A percentile compares a stretch with the other conserved stretches of the same genome.
These are phyloP conservation scores for Falco columbarius DNA, from an alignment of 2,797 vertebrate genomes.

Conservation along the genomic window DNA sequence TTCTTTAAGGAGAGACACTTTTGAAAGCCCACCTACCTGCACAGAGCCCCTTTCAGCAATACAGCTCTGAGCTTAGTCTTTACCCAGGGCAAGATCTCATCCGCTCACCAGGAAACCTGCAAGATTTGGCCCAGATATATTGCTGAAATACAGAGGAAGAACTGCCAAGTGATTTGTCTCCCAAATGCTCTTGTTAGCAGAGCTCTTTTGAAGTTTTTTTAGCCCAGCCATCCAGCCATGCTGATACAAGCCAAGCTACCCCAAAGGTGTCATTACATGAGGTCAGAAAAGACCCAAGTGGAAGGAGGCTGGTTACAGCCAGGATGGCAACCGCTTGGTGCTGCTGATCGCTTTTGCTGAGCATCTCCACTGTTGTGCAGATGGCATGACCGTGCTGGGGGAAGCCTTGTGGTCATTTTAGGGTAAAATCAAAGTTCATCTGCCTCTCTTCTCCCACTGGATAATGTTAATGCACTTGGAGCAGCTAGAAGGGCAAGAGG, in stretches of 20 bases:
- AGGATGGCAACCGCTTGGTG: background rate
- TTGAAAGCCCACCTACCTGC: background rate
- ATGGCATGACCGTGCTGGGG: background rate
- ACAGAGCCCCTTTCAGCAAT: background rate
- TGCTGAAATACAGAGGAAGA: background rate
- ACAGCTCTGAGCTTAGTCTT: background rate
- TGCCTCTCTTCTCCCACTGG: constrained; percentile 14
- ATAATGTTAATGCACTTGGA: constrained; percentile 20
- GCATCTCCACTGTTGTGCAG: background rate
- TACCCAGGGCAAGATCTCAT: background rate
- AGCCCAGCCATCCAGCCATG: background rate
- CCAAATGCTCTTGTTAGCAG: background rate
- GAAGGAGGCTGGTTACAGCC: background rate
- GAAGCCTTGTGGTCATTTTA: background rate
- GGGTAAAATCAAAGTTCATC: background rate
- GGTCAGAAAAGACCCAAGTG: background rate
- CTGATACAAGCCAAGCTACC: background rate
- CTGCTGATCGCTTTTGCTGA: background rate
- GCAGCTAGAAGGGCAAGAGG: background rate
- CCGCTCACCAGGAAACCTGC: background rate
- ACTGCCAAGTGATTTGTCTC: background rate
- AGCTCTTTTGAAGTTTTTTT: background rate
- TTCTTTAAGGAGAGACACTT: background rate
- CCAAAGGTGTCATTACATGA: background rate
- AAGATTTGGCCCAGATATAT: background rate